Evolutionary conservation across 2,888 invertebrate genomes (phyloP).

Genomic region (Platycheirus albimanus): DNA sequence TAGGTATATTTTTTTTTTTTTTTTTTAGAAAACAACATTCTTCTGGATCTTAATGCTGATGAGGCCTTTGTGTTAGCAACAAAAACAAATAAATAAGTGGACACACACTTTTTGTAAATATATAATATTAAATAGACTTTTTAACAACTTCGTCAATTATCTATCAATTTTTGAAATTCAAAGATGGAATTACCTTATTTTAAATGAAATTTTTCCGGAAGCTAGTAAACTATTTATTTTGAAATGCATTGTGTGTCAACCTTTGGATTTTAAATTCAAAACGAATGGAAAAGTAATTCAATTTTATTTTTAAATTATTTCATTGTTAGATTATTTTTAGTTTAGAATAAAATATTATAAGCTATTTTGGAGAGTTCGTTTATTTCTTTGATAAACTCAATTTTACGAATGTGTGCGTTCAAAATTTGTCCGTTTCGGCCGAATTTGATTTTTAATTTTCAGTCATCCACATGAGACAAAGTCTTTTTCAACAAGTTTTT

Average conservation of each 20-base stretch:
- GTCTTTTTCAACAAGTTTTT: constrained; percentile 18
- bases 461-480: constrained; percentile 27
- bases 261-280: background rate
- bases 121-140: no score
- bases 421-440: constrained; percentile 3
- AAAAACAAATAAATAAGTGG: background rate
- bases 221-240: no score
- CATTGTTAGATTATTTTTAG: constrained; percentile 14
- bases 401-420: constrained; percentile 37
- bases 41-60: constrained; percentile 31
- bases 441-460: constrained; percentile 19
- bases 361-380: constrained; percentile 28
- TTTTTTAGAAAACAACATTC: constrained; percentile 34
- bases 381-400: background rate
- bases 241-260: background rate
- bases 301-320: constrained; percentile 27
- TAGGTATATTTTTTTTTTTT: no score
- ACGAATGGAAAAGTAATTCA: background rate
- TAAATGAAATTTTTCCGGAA: no score
- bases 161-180: no score
- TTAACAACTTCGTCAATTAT: no score
- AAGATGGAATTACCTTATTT: no score
- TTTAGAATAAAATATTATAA: constrained; percentile 11
- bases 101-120: background rate
- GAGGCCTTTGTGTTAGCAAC: background rate